Percentiles rank a stretch among this genome's conserved stretches.
These are phyloP conservation scores for Lochmaea capreae DNA, from an alignment of 2,888 invertebrate species.

Conservation along the genomic window DNA sequence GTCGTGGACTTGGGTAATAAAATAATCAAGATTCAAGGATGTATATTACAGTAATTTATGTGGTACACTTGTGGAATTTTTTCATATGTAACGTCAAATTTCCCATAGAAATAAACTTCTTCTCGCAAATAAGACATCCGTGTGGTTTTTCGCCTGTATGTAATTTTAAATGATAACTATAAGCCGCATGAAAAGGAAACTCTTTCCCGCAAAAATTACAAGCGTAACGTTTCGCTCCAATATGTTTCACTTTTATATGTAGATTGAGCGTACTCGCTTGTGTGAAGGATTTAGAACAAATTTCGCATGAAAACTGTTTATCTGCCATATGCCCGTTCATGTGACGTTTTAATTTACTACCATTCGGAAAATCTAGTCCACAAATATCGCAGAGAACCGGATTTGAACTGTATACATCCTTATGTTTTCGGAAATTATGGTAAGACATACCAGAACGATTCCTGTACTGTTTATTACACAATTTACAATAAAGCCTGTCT, in stretches of 20 bases:
- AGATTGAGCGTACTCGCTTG: conserved; percentile 47
- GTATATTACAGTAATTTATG: too few species aligned
- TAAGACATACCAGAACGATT: conserved; percentile 57
- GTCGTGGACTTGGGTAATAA: too few species aligned
- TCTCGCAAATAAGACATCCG: conserved; percentile 41
- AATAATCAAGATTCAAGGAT: too few species aligned
- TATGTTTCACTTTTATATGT: conserved; percentile 47
- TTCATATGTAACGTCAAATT: conserved; percentile 56
- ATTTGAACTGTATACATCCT: conserved; percentile 49
- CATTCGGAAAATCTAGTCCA: conserved; percentile 29
- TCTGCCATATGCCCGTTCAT: conserved; percentile 34
- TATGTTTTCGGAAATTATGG: conserved; percentile 54
- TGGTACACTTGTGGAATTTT: background rate
- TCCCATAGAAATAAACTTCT: conserved; percentile 51
- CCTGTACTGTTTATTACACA: conserved; percentile 31
- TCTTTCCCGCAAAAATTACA: conserved; percentile 57
- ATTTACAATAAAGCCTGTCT: conserved; percentile 60
- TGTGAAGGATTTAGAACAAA: conserved; percentile 40
- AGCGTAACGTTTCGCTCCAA: conserved; percentile 60
- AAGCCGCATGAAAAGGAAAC: conserved; percentile 59
- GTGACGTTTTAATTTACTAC: conserved; percentile 22
- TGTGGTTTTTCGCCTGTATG: conserved; percentile 34
- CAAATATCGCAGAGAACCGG: conserved; percentile 48
- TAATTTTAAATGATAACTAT: conserved; percentile 69
- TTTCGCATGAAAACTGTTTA: conserved; percentile 23